Evolutionary conservation across 2,113 vertebrate species (phyloP), one percentile per base, ranked within the genome.

Genomic region (Serilophus lunatus): DNA sequence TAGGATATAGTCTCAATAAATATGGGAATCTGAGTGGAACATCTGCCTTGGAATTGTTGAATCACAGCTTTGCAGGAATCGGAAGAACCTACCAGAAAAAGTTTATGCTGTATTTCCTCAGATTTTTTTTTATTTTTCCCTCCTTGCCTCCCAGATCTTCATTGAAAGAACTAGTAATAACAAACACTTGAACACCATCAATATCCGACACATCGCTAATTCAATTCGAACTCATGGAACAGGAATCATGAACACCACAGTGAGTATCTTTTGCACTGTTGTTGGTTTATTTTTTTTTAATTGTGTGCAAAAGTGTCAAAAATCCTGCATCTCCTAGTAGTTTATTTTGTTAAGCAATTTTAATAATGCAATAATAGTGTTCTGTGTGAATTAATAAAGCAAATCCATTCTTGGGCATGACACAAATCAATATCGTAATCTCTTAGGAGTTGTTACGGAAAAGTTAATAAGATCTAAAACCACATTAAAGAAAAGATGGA

Each of bases 141-240:
- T 5, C 1, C 17, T 12, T 60, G 8, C 13, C 29, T 95, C 95
- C 33, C 95, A 99, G 99, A 99, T 99, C 94, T 99, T 99, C 97
- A 98, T 99, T 83, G 99, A 99, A 95, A 99, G 98, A 97, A 99
- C 99, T 16, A 99, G 99, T 96, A 99, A 99, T 97, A 99, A 99
- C 97, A 99, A 99, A 90, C 99, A 99, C 97, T 97, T 99, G 97
- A 99, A 99, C 98, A 99, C 99, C 60, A 99, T 99, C 98, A 99
- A 99, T 96, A 99, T 99, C 95, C 98, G 99, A 17, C 99, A 99
- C 96, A 98, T 99, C 28, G 99, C 99, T 81, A 99, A 99, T 98
- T 99, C 99, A 1, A 99, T 99, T 93, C 98, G 99, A 82, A 99
- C 99, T 31, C 99, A 99, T 29, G 99, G 99, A 91, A 99, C 99